Percentiles rank a stretch among this genome's conserved stretches.
Evolutionary conservation across 2,888 invertebrate species (phyloP).

Genomic region (Ariolimax columbianus): DNA sequence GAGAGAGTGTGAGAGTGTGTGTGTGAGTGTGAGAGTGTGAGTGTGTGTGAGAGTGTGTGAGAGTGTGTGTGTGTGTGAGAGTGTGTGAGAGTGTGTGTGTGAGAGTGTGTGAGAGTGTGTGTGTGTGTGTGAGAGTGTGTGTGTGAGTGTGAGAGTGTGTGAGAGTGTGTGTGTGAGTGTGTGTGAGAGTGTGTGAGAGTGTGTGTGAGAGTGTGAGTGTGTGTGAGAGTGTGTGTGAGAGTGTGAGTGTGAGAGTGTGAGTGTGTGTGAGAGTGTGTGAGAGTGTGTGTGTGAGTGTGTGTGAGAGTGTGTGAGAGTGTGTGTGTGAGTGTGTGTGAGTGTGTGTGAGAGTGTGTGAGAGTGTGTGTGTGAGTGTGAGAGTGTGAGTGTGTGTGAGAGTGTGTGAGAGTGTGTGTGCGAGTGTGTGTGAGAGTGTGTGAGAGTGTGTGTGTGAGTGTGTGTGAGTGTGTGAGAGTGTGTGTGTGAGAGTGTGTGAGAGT

Average conservation of each 20-base stretch:
- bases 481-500: neutral
- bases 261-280: neutral
- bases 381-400: neutral
- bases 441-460: neutral
- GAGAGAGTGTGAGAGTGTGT: neutral
- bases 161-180: neutral
- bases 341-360: neutral
- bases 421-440: neutral
- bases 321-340: neutral
- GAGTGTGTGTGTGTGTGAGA: neutral
- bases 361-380: neutral
- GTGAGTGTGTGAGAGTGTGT: neutral
- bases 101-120: neutral
- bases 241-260: neutral
- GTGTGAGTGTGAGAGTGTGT: neutral
- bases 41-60: neutral
- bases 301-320: neutral
- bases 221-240: neutral
- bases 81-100: neutral
- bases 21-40: neutral
- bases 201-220: neutral
- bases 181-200: neutral
- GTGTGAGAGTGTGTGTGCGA: neutral
- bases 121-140: neutral
- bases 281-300: neutral